Evolutionary conservation across 2,888 invertebrate genomes (phyloP), one percentile per base, ranked within the genome.

Genomic region (Hypselothyrea guttata): DNA sequence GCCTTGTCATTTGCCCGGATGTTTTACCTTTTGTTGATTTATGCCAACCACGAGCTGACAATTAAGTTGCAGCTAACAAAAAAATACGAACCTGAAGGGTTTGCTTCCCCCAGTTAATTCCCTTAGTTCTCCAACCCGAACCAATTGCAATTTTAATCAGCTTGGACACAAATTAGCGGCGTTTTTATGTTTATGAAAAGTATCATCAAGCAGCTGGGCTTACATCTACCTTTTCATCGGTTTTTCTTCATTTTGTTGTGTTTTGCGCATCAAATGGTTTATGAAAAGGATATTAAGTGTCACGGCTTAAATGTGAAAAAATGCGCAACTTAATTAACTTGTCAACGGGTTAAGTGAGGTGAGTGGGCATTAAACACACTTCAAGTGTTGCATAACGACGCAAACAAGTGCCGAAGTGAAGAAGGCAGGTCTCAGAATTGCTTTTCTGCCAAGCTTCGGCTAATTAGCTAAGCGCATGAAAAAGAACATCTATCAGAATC

Each of bases 111-210:
- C n/a, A n/a, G 18, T 4, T n/a, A 13, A 0, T 12, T 8, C 7
- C 7, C 7, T 7, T 7, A 1, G 4, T 47, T 2, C 30, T 18
- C 22, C 0, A 11, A 8, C 11, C 8, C 16, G 2, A 31, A 47
- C 44, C 79, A 83, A 85, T 85, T 72, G 71, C 76, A 76, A 76
- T 82, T 85, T 85, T 76, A 83, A 85, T 82, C 74, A 72, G 72
- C 81, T 68, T 56, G 78, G 81, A 73, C 81, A 76, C 77, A 78
- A 78, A 81, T 78, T 78, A 83, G 81, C 83, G 66, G 35, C 58
- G 48, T 66, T 65, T 74, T 62, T 47, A 41, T 69, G 65, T 57
- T 66, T 62, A 63, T 71, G 64, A 67, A 66, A 56, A 54, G 71
- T 64, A 48, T 56, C 35, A 41, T 41, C 15, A 60, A 71, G 75